Base-by-base conservation (phyloP, 1,140 invertebrate species). In the Meloidogyne hapla region DNA sequence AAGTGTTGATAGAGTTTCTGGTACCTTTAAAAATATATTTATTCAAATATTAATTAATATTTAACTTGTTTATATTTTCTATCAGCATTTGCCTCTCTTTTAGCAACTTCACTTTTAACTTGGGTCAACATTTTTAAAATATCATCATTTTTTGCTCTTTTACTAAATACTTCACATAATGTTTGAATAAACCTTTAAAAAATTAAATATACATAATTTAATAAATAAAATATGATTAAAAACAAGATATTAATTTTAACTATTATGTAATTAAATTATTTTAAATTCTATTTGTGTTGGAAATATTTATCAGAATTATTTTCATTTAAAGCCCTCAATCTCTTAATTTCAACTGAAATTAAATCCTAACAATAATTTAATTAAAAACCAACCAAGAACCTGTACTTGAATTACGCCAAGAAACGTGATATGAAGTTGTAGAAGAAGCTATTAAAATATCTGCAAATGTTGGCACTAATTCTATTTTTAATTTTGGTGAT, bases 301-400 rank as follows among this genome's bases (percentile, higher is more conserved):
- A 33, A 33, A 33, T 6, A 33, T 4, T 6, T 6, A 33, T 8
- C 33, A 33, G 33, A 33, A 33, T 33, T 33, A 33, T 33, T 33
- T 33, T 33, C 8, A 33, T 33, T 33, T 33, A 33, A 8, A 33
- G 8, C 33, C 33, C 33, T 33, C 33, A 33, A 33, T n/a, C n/a
- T n/a, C n/a, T n/a, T n/a, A n/a, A n/a, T n/a, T 33, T 33, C 33
- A 33, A 8, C 33, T 56, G n/a, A 66, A 66, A 91, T 89, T 82
- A 91, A 88, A 87, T 92, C n/a, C n/a, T n/a, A n/a, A n/a, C 93
- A 63, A 93, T 88, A 72, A 90, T 89, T 83, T 92, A 91, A 73
- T 93, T 91, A 82, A 48, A 48, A n/a, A n/a, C n/a, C n/a, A 92
- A 93, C 92, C 92, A 93, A 72, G 91, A 91, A 26, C 93, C 93